A percentile compares a stretch with the other conserved stretches of the same genome.
phyloP scores from a whole-genome alignment of 2,797 vertebrate genomes.

The Dendrocincla fuliginosa region DNA sequence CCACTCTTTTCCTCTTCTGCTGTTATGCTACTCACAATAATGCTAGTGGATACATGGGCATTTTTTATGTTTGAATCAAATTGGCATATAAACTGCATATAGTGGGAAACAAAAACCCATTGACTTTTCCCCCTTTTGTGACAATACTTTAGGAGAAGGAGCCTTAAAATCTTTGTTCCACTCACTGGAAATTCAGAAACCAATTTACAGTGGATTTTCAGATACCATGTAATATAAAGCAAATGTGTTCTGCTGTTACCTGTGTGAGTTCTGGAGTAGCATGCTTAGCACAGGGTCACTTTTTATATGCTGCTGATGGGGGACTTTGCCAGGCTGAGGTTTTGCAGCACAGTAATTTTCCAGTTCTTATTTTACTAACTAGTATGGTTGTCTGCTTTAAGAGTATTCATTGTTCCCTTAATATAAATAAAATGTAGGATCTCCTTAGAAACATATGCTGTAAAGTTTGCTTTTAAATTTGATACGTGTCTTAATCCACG shows the following conservation, averaged over 20 bases:
- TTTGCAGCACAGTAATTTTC: background rate
- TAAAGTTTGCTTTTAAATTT: background rate
- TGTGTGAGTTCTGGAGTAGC: background rate
- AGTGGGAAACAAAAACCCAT: background rate
- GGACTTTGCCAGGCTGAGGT: background rate
- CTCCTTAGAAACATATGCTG: background rate
- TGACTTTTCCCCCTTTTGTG: background rate
- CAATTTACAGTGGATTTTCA: background rate
- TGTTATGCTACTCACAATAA: background rate
- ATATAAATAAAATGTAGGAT: background rate
- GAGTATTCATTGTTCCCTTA: background rate
- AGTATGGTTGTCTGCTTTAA: background rate
- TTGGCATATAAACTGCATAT: background rate
- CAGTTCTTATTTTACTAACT: background rate
- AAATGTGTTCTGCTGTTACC: background rate
- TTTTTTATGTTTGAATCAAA: background rate
- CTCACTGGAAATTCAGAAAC: background rate
- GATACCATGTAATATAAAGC: background rate
- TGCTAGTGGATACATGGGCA: background rate
- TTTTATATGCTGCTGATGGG: background rate
- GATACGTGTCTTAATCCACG: accelerated
- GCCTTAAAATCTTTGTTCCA: background rate
- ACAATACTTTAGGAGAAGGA: background rate
- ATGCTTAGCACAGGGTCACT: accelerated
- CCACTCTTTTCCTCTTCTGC: background rate